Evolutionary conservation across 2,797 vertebrate species (phyloP).

Genomic region (Epinephelus malabaricus): DNA sequence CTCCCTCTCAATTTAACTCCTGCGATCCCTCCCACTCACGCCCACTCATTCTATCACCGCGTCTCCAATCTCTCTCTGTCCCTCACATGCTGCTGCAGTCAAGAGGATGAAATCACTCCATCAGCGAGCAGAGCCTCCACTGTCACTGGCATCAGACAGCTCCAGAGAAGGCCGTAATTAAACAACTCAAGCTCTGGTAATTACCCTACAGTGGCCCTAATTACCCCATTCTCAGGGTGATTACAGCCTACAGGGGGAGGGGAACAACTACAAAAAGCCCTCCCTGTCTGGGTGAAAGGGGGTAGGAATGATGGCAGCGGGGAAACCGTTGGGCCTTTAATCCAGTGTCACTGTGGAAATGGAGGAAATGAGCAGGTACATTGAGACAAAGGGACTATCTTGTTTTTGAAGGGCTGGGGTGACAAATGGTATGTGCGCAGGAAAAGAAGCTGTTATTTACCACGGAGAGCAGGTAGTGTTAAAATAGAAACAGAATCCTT

Average conservation of each 20-base stretch:
- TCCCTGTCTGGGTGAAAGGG: constrained; percentile 62
- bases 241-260: constrained; percentile 80
- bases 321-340: constrained; percentile 51
- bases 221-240: constrained; percentile 87
- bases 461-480: constrained; percentile 23
- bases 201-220: constrained; percentile 87
- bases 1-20: constrained; percentile 53
- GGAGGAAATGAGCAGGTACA: constrained; percentile 69
- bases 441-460: constrained; percentile 16
- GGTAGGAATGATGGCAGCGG: constrained; percentile 40
- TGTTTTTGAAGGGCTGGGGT: constrained; percentile 15
- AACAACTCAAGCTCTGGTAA: constrained; percentile 88
- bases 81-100: constrained; percentile 66
- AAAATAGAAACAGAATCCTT: constrained; percentile 2
- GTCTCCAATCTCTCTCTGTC: constrained; percentile 48
- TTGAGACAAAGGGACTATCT: constrained; percentile 43
- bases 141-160: constrained; percentile 82
- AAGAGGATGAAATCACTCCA: constrained; percentile 81
- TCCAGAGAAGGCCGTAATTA: constrained; percentile 85
- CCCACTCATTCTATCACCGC: constrained; percentile 57
- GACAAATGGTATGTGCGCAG: neutral
- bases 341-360: constrained; percentile 59
- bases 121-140: constrained; percentile 78
- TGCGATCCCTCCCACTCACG: constrained; percentile 53
- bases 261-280: constrained; percentile 73